These are phyloP conservation scores for Drosophila tsacasi DNA, from an alignment of 1,140 invertebrate species.

Conservation along the genomic window DNA sequence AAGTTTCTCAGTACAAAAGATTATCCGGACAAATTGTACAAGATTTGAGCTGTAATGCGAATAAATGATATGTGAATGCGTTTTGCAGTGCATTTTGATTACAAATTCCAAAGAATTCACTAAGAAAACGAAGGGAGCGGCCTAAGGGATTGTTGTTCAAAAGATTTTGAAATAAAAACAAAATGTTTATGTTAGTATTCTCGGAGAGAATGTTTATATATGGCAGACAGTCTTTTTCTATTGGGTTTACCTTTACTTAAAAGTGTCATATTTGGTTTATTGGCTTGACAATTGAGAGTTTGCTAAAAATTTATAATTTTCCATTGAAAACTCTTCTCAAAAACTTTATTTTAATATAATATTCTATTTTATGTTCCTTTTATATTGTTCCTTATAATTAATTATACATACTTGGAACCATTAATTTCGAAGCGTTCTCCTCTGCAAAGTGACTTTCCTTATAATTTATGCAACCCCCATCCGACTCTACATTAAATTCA, in stretches of 20 bases:
- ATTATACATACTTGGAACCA: not conserved
- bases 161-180: not conserved
- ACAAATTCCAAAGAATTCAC: not conserved
- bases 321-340: too few species aligned
- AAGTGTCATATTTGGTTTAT: not conserved
- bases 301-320: too few species aligned
- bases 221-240: not conserved
- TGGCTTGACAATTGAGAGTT: too few species aligned
- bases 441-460: not conserved
- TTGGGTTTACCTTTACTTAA: not conserved
- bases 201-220: not conserved
- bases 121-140: not conserved
- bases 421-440: not conserved
- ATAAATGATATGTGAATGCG: constrained; percentile 21
- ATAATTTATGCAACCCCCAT: not conserved
- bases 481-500: not conserved
- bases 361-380: not conserved
- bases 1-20: constrained; percentile 14
- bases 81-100: not conserved
- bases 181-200: not conserved
- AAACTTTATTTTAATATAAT: not conserved
- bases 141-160: not conserved
- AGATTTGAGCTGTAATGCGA: constrained; percentile 19
- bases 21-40: constrained; percentile 6
- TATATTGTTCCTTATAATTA: not conserved